A percentile compares a stretch with the other conserved stretches of the same genome.
phyloP scores from a whole-genome alignment of 1,140 invertebrate species.

The Ptiloglossa arizonensis region DNA sequence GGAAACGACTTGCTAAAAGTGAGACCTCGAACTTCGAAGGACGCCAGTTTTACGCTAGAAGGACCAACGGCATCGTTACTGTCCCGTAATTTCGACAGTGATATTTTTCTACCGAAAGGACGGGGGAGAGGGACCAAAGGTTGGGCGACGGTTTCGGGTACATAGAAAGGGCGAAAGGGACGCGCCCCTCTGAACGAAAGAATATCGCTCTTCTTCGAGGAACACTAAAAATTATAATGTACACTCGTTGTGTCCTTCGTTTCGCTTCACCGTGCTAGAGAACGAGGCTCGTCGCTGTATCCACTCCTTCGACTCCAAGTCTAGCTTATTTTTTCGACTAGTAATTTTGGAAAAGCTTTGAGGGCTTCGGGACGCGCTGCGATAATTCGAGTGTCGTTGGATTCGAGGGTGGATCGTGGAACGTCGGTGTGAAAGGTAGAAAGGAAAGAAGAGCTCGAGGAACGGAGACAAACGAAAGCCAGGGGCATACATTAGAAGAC shows the following conservation, averaged over 20 bases:
- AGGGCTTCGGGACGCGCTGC: slow-evolving; percentile 4
- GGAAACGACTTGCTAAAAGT: not conserved
- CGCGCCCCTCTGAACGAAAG: not conserved
- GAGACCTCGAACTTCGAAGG: not conserved
- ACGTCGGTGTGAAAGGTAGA: not conserved
- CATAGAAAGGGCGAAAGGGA: not conserved
- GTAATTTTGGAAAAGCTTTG: slow-evolving; percentile 49
- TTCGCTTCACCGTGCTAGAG: too few species aligned
- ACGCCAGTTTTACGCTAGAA: slow-evolving; percentile 19
- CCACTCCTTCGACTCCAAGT: too few species aligned
- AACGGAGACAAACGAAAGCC: not conserved
- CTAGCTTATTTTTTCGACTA: too few species aligned
- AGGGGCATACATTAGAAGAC: not conserved
- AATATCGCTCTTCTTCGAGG: not conserved
- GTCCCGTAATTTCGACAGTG: slow-evolving; percentile 7
- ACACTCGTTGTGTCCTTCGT: too few species aligned
- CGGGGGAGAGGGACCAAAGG: not conserved
- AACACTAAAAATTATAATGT: too few species aligned
- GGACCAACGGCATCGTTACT: slow-evolving; percentile 6
- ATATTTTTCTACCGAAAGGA: not conserved
- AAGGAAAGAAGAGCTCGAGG: not conserved
- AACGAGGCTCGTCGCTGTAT: too few species aligned
- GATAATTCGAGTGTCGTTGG: slow-evolving; percentile 36
- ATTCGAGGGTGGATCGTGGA: slow-evolving; percentile 25
- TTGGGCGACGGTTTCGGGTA: not conserved